Base-by-base conservation (phyloP, 2,797 vertebrate genomes). In the Pseudomugil tenellus region DNA sequence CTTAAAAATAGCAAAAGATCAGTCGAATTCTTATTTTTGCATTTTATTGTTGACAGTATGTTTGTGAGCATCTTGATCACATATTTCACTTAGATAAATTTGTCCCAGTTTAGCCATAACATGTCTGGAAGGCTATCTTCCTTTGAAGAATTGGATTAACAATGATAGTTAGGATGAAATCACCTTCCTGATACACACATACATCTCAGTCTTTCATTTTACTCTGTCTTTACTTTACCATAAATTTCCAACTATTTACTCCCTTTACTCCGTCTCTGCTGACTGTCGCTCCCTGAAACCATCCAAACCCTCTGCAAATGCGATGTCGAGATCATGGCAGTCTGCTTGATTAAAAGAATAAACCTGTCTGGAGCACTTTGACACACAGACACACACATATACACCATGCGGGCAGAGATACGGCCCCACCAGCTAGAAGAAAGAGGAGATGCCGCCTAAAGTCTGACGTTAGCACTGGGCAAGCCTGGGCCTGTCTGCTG, bases 321-420 rank as follows among this genome's bases (percentile, higher is more conserved):
- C 43, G 58, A 77, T 29, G 53, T 71, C 60, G 46, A 60, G 62
- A 85, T 79, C 70, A 28, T 35, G 52, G 32, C 26, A 58, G 68
- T 79, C 63, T 63, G 71, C 74, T 69, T 77, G 75, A 91, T 81
- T 84, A 84, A 78, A 85, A 80, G 74, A 76, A 28, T 6, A 46
- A 56, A 77, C 69, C 77, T 59, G 75, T 70, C 72, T 70, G 66
- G 39, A 41, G 56, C 35, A 64, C 68, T 62, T 26, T 3, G n/a
- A 59, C 60, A 63, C 64, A 62, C 53, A 59, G 52, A 35, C 19
- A 56, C 60, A 68, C 60, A 34, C 46, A 34, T 29, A 57, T 53
- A 58, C 54, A 55, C 26, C 37, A 66, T 52, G 52, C 21, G 16
- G 58, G 72, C 28, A 68, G 62, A 51, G 34, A 72, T 72, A 64